Conservation (phyloP, 2,797 vertebrate species). For the Enteromius radiatus region DNA sequence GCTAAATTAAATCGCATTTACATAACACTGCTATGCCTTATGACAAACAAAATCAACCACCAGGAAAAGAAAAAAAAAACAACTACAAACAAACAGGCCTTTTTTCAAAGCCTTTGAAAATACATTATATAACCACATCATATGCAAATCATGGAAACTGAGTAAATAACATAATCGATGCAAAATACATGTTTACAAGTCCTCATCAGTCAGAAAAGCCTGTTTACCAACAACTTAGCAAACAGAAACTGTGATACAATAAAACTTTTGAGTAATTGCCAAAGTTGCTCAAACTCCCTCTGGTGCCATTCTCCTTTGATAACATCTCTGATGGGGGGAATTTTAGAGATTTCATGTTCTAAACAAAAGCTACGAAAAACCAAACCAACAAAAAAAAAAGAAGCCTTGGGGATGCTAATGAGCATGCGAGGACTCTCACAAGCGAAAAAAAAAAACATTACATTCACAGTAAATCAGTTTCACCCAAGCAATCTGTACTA, state of each 20-base stretch:
- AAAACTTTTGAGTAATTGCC: constrained; percentile 26
- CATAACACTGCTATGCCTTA: background rate
- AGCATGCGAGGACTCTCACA: constrained; percentile 18
- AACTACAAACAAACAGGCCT: background rate
- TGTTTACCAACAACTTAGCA: constrained; percentile 41
- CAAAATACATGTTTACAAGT: constrained; percentile 31
- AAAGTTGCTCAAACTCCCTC: constrained; percentile 45
- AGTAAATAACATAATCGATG: constrained; percentile 40
- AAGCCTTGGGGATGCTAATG: constrained; percentile 50
- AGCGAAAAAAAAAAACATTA: constrained; percentile 17
- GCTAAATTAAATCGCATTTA: background rate
- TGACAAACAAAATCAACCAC: constrained; percentile 8
- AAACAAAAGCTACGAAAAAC: constrained; percentile 16
- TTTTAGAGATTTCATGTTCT: constrained; percentile 45
- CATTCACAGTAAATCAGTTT: constrained; percentile 48
- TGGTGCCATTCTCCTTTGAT: constrained; percentile 39
- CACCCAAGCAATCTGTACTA: constrained; percentile 43
- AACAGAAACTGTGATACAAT: constrained; percentile 25
- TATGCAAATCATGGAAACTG: constrained; percentile 25
- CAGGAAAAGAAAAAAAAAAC: background rate
- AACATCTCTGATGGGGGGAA: constrained; percentile 37
- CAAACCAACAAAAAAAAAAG: constrained; percentile 21
- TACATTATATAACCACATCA: constrained; percentile 20
- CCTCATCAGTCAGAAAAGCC: constrained; percentile 35
- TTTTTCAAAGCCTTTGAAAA: background rate